These are phyloP conservation scores for Albula glossodonta DNA, from an alignment of 2,113 vertebrate genomes.

Conservation along the genomic window DNA sequence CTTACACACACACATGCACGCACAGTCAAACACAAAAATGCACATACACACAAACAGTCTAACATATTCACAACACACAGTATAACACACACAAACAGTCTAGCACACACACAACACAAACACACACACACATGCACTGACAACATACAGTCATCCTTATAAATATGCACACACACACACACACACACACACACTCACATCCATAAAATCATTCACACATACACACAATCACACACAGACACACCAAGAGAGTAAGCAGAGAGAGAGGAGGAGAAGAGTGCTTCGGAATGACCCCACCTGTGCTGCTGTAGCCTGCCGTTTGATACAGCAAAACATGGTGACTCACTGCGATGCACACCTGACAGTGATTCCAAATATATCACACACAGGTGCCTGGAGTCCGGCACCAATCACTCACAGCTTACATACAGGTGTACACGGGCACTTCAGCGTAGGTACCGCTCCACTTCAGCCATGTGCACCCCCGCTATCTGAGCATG, in stretches of 20 bases:
- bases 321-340: neutral
- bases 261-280: too few species aligned
- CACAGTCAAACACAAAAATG: too few species aligned
- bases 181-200: neutral
- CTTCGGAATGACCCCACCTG: neutral
- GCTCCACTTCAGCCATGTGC: neutral
- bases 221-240: neutral
- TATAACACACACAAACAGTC: too few species aligned
- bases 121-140: neutral
- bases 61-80: neutral
- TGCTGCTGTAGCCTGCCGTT: too few species aligned
- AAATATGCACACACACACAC: conserved; percentile 5
- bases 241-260: neutral
- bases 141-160: neutral
- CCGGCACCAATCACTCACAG: too few species aligned
- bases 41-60: neutral
- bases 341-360: too few species aligned
- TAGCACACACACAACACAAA: neutral
- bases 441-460: neutral
- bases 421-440: too few species aligned
- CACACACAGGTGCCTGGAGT: too few species aligned
- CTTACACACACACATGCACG: neutral
- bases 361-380: too few species aligned
- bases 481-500: neutral
- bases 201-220: neutral